Percentiles rank a stretch among this genome's conserved stretches.
These are phyloP conservation scores for Neodon shergylaensis DNA, from an alignment of 2,113 vertebrate species.

Conservation along the genomic window DNA sequence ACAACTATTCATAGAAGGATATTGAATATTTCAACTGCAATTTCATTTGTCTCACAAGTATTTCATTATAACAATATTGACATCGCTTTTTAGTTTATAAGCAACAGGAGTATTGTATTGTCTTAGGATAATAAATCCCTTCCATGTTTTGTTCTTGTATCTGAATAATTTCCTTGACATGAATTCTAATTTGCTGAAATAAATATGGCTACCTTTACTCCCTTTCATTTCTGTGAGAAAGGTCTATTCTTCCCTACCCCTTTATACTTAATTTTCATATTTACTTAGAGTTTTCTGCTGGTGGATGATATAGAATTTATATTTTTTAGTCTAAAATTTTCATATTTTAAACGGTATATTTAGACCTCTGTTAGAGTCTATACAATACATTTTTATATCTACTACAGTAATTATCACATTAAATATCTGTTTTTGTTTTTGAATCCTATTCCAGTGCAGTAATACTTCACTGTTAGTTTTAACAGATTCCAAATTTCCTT, in stretches of 20 bases:
- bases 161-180: not conserved
- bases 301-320: not conserved
- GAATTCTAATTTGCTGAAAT: not conserved
- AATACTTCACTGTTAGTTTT: not conserved
- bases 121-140: not conserved
- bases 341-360: not conserved
- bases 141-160: not conserved
- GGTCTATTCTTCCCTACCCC: not conserved
- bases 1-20: not conserved
- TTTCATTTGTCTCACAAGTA: not conserved
- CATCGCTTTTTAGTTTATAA: not conserved
- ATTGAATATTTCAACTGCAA: not conserved
- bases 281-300: not conserved
- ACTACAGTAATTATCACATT: not conserved
- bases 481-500: conserved; percentile 14
- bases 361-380: not conserved
- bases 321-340: not conserved
- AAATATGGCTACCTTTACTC: not conserved
- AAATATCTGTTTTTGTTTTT: not conserved
- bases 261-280: not conserved
- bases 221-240: not conserved
- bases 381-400: not conserved
- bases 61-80: not conserved
- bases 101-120: not conserved
- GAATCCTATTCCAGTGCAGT: not conserved